Evolutionary conservation across 2,888 invertebrate species (phyloP), one percentile per base, ranked within the genome.

Genomic region (Vandiemenella viatica): DNA sequence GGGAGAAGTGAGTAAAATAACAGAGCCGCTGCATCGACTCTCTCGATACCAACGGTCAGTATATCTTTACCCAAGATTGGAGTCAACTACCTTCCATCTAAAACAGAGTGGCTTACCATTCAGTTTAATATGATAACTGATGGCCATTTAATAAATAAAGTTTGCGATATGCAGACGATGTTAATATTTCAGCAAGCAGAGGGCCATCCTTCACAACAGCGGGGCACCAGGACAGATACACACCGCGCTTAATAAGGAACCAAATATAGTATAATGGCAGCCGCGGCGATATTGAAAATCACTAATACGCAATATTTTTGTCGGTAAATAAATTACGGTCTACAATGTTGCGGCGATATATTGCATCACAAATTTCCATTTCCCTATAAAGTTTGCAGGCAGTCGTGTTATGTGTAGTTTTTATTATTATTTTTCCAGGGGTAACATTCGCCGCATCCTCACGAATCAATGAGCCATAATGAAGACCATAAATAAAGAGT

Each of bases 381-480:
- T 54, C 49, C 52, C 52, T 52, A 50, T 52, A 50, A 51, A 52
- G 41, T 48, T 51, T 51, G 38, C 20, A 21, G 38, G 23, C 43
- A 23, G 23, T 43, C 43, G 15, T 43, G n/a, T 10, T 22, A 5
- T 19, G 13, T 43, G 17, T 43, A 22, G 21, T 43, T 22, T 43
- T 22, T 22, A 22, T 43, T 22, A 19, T 22, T 43, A 22, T 21
- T 43, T 32, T 32, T 32, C n/a, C n/a, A 6, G 38, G 8, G 38
- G 13, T 8, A 16, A 17, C 38, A 8, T 19, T 19, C 21, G 52
- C 50, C 45, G 50, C 48, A 52, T 52, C 52, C 52, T 52, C 52
- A 48, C 54, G 60, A 65, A 63, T 63, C 64, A 64, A 63, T 64
- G 64, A 62, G 60, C 63, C 63, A 63, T 64, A 63, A 63, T 64